Evolutionary conservation across 2,113 vertebrate genomes (phyloP).

Genomic region (Tichodroma muraria): DNA sequence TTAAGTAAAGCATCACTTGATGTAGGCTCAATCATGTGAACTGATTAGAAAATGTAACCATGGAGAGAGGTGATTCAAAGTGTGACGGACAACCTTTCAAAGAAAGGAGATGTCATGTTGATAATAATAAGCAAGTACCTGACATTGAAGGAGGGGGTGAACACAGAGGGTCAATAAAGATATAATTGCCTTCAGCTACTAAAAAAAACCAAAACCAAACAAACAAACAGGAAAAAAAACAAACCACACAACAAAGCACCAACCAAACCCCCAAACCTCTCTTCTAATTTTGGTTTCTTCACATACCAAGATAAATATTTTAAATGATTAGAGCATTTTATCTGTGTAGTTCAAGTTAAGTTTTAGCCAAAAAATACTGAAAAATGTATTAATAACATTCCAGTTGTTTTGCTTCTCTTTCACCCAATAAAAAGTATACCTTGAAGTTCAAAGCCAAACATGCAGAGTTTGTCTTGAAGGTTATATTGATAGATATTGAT

Average conservation of each 20-base stretch:
- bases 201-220: neutral
- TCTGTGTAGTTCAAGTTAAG: neutral
- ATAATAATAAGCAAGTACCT: slow-evolving; percentile 65
- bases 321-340: neutral
- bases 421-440: neutral
- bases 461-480: neutral
- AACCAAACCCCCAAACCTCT: neutral
- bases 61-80: slow-evolving; percentile 58
- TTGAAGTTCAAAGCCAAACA: slow-evolving; percentile 11
- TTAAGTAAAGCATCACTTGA: slow-evolving; percentile 83
- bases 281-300: neutral
- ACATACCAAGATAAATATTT: neutral
- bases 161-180: slow-evolving; percentile 65
- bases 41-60: slow-evolving; percentile 80
- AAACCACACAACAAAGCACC: neutral
- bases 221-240: neutral
- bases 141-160: slow-evolving; percentile 31
- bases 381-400: neutral
- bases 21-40: slow-evolving; percentile 83
- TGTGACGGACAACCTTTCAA: slow-evolving; percentile 72
- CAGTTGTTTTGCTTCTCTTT: neutral
- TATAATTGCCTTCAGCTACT: slow-evolving; percentile 62
- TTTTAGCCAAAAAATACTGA: neutral
- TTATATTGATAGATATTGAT: slow-evolving; percentile 11
- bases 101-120: slow-evolving; percentile 69